Conservation (phyloP, 2,113 vertebrate genomes). For the Noctilio leporinus region DNA sequence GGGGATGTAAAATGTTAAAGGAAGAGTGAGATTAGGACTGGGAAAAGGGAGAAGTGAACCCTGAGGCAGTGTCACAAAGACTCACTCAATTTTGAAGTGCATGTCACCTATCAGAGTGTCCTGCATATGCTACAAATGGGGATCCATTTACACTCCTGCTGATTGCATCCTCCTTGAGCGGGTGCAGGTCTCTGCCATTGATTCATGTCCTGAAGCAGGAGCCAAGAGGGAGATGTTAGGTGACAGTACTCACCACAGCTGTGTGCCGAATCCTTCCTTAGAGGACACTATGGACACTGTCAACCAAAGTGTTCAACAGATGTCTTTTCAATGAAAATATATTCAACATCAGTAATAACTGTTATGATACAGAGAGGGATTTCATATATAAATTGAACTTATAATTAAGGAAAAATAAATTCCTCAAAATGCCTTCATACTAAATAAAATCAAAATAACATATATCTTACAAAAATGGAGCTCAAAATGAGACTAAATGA, state of each 20-base stretch:
- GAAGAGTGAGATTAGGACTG: not conserved
- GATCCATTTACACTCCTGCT: fast-evolving
- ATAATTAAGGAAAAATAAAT: not conserved
- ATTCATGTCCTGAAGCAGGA: not conserved
- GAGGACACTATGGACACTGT: not conserved
- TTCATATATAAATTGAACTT: not conserved
- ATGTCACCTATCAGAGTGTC: not conserved
- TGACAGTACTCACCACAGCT: not conserved
- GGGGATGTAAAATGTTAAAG: not conserved
- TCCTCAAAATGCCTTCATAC: not conserved
- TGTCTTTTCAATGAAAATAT: not conserved
- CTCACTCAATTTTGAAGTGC: not conserved
- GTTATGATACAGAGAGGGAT: not conserved
- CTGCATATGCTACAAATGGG: fast-evolving
- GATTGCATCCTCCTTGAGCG: fast-evolving
- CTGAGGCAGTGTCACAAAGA: not conserved
- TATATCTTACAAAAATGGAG: not conserved
- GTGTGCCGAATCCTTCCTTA: not conserved
- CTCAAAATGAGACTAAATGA: not conserved
- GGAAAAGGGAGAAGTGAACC: not conserved
- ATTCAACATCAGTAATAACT: not conserved
- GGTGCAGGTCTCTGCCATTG: not conserved
- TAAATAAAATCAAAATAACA: not conserved
- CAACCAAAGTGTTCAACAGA: not conserved
- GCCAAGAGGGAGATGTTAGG: not conserved